A percentile compares a stretch with the other conserved stretches of the same genome.
Evolutionary conservation across 2,888 invertebrate genomes (phyloP).

Genomic region (Lithophane leautieri): DNA sequence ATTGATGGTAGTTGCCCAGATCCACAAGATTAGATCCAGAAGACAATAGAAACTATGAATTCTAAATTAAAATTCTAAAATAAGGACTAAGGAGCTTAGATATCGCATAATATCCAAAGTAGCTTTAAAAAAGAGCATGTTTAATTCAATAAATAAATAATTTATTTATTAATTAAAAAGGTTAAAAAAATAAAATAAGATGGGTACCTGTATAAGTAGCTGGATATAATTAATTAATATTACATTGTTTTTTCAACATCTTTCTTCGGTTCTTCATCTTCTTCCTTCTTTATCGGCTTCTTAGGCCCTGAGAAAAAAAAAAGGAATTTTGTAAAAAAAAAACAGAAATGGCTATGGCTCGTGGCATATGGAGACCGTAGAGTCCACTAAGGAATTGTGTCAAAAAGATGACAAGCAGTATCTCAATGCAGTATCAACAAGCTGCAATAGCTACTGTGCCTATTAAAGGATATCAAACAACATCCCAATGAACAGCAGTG

Average conservation of each 20-base stretch:
- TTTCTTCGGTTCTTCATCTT: slow-evolving; percentile 32
- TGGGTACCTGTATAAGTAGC: slow-evolving; percentile 32
- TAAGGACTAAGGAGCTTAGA: not conserved
- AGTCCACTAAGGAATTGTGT: not conserved
- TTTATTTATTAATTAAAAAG: slow-evolving; percentile 26
- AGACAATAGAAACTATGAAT: not conserved
- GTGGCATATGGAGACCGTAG: not conserved
- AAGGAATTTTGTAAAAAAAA: not conserved
- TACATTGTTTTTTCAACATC: slow-evolving; percentile 38
- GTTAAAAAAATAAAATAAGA: too few species aligned
- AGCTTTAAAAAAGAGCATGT: not conserved
- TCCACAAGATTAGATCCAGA: too few species aligned
- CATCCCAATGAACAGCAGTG: not conserved
- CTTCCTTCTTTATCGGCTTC: slow-evolving; percentile 33
- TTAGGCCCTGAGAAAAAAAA: slow-evolving; percentile 40
- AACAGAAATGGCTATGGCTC: not conserved
- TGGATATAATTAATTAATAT: not conserved
- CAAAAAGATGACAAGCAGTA: not conserved
- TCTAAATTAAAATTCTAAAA: not conserved
- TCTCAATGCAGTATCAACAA: not conserved
- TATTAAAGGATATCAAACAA: not conserved
- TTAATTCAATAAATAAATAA: not conserved
- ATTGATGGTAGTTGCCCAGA: too few species aligned
- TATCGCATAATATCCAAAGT: not conserved
- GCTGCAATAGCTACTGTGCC: not conserved